Evolutionary conservation across 1,140 invertebrate species (phyloP).

Genomic region (Phortica variegata): DNA sequence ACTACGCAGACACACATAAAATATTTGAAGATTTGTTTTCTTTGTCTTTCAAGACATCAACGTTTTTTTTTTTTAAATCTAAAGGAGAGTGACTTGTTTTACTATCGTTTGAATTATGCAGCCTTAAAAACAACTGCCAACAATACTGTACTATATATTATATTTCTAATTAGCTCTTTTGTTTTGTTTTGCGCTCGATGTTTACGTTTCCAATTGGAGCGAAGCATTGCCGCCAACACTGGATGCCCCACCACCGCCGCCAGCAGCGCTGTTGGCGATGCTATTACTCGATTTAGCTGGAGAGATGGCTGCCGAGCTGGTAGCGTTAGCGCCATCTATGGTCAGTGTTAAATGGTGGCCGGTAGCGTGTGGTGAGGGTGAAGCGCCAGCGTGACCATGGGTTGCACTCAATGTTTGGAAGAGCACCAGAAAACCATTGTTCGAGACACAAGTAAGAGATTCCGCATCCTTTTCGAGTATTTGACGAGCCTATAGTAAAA

Average conservation of each 20-base stretch:
- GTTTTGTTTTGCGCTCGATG: background rate
- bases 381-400: slow-evolving; percentile 25
- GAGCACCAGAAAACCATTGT: slow-evolving; percentile 47
- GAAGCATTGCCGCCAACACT: too few species aligned
- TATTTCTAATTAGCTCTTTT: slow-evolving; percentile 4
- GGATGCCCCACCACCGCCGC: slow-evolving; percentile 7
- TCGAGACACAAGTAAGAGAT: slow-evolving; percentile 46
- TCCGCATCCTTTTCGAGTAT: slow-evolving; percentile 55
- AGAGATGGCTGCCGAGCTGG: slow-evolving; percentile 28
- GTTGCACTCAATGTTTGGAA: slow-evolving; percentile 36
- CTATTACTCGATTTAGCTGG: slow-evolving; percentile 48
- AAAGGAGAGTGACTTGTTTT: too few species aligned
- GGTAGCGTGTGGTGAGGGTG: slow-evolving; percentile 8
- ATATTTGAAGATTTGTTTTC: too few species aligned
- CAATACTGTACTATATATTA: slow-evolving; percentile 32
- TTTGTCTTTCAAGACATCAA: too few species aligned
- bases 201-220: slow-evolving; percentile 45
- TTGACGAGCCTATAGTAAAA: slow-evolving; percentile 36
- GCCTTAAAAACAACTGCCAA: slow-evolving; percentile 27
- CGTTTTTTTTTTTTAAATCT: background rate
- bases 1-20: too few species aligned
- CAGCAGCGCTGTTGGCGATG: slow-evolving; percentile 20
- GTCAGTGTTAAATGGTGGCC: slow-evolving; percentile 45
- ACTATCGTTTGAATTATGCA: too few species aligned
- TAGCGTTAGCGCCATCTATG: slow-evolving; percentile 15